Percentiles rank a stretch among this genome's conserved stretches.
These are phyloP conservation scores for Elaphurus davidianus DNA, from an alignment of 2,113 vertebrate genomes.

Conservation along the genomic window DNA sequence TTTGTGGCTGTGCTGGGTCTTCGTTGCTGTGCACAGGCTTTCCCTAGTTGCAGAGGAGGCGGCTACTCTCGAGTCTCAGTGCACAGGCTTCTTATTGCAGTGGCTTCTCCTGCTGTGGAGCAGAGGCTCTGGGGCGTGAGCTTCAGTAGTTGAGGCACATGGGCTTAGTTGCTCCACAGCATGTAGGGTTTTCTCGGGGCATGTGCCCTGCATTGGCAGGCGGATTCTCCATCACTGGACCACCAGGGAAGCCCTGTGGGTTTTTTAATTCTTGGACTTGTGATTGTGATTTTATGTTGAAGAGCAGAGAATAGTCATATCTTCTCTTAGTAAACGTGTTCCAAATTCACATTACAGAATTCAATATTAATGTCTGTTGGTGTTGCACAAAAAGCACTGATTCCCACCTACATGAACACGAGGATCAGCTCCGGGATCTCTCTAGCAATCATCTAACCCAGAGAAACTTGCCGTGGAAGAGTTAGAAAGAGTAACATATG, in stretches of 20 bases:
- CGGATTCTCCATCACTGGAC: neutral
- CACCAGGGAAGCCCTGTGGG: neutral
- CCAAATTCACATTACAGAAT: neutral
- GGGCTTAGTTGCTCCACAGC: neutral
- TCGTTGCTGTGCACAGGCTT: neutral
- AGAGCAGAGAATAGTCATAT: neutral
- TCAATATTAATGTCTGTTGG: neutral
- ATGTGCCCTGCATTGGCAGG: neutral
- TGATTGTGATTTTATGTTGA: neutral
- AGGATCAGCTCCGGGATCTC: neutral
- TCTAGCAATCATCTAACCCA: conserved; percentile 2
- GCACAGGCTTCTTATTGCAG: neutral
- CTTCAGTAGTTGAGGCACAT: neutral
- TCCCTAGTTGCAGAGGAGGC: neutral
- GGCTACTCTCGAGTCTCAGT: neutral
- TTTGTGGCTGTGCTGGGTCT: neutral
- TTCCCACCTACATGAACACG: neutral
- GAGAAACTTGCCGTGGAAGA: conserved; percentile 12
- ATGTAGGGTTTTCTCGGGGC: neutral
- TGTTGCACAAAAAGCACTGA: neutral
- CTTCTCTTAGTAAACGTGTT: neutral
- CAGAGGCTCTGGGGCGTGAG: neutral
- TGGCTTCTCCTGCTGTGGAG: neutral
- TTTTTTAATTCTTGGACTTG: neutral
- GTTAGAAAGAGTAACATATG: neutral